phyloP scores from a whole-genome alignment of 2,888 invertebrate genomes.

The Xestia ashworthii region DNA sequence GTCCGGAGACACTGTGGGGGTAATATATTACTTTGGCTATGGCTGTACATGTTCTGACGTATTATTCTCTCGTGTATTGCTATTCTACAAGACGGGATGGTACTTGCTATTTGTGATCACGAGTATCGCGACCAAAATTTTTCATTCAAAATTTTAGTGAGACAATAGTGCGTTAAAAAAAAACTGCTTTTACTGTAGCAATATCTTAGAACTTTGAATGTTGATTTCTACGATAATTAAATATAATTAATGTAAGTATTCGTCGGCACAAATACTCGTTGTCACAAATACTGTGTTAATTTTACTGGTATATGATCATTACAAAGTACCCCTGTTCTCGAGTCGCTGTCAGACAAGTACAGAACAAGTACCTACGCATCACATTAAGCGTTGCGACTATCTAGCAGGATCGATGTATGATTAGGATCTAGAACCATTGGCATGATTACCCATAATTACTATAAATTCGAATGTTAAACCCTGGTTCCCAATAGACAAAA shows the following conservation, averaged over 20 bases:
- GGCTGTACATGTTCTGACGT: slow-evolving; percentile 27
- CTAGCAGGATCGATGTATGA: background rate
- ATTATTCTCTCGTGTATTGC: slow-evolving; percentile 47
- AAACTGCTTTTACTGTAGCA: background rate
- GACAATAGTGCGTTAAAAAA: background rate
- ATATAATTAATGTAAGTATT: background rate
- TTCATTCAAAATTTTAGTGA: background rate
- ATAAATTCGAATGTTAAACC: slow-evolving; percentile 1
- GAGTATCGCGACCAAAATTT: background rate
- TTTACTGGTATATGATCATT: slow-evolving; percentile 8
- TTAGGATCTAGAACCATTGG: slow-evolving; percentile 27
- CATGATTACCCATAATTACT: slow-evolving; percentile 24
- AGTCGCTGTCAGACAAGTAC: background rate
- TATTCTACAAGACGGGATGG: slow-evolving; percentile 17
- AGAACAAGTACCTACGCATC: slow-evolving; percentile 2
- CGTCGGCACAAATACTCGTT: slow-evolving; percentile 10
- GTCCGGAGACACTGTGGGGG: slow-evolving; percentile 83
- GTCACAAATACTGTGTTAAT: slow-evolving; percentile 35
- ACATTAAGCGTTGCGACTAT: background rate
- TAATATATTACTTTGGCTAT: slow-evolving; percentile 69
- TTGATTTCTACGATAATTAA: background rate
- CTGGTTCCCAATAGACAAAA: background rate
- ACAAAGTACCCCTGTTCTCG: slow-evolving; percentile 1
- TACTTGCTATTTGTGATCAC: slow-evolving; percentile 47
- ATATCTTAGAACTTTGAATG: background rate